A percentile compares a stretch with the other conserved stretches of the same genome.
Conservation (phyloP, 2,113 vertebrate species). For the Oplegnathus fasciatus region DNA sequence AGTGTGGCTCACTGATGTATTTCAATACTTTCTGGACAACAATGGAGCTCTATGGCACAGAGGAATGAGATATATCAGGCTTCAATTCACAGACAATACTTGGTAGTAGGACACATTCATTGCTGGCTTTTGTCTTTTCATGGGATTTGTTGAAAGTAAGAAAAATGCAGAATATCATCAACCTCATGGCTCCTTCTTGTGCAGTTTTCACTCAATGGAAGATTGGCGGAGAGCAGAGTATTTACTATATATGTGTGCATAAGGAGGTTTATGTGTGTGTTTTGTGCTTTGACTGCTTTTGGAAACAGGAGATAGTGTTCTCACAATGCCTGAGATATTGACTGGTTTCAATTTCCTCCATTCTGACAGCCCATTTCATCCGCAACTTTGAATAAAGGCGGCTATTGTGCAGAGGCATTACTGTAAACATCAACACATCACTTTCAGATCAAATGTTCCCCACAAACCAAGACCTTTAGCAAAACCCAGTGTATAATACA, state of each 20-base stretch:
- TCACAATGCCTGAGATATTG: conserved; percentile 58
- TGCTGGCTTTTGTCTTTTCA: neutral
- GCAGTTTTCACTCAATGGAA: neutral
- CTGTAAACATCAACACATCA: conserved; percentile 60
- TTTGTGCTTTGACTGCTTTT: conserved; percentile 36
- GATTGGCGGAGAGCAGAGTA: neutral
- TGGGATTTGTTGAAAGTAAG: conserved; percentile 1
- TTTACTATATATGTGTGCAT: conserved; percentile 8
- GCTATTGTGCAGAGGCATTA: conserved; percentile 21
- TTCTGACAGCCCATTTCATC: conserved; percentile 70
- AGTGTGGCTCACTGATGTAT: neutral
- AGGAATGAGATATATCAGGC: neutral
- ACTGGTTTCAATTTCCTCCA: conserved; percentile 77
- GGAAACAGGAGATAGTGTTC: conserved; percentile 52
- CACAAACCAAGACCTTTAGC: neutral
- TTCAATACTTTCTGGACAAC: neutral
- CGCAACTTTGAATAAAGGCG: conserved; percentile 53
- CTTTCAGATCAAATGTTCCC: conserved; percentile 47
- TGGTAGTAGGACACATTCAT: neutral
- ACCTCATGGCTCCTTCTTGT: neutral
- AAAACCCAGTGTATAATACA: neutral
- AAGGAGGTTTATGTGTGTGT: conserved; percentile 9
- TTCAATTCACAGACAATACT: neutral
- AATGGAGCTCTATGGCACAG: neutral
- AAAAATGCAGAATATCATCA: neutral